phyloP scores from a whole-genome alignment of 2,888 invertebrate species.

The Nemapogon koenigi region DNA sequence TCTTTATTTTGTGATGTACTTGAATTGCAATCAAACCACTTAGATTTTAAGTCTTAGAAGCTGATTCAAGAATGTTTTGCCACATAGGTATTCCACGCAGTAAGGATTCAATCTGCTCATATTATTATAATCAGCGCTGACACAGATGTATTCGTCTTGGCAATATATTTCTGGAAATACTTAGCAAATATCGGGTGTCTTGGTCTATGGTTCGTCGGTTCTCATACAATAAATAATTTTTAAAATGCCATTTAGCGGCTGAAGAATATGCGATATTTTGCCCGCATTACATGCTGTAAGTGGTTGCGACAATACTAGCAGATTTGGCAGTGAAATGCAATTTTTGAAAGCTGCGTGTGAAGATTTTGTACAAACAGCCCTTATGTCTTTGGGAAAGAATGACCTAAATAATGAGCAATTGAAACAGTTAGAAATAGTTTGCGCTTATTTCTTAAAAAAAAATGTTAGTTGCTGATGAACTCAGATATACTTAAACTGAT shows the following conservation, averaged over 20 bases:
- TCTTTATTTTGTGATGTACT: constrained; percentile 19
- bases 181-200: constrained; percentile 11
- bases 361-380: constrained; percentile 13
- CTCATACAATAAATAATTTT: constrained; percentile 14
- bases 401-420: constrained; percentile 18
- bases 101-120: constrained; percentile 17
- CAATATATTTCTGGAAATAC: constrained; percentile 21
- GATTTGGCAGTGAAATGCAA: constrained; percentile 13
- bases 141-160: constrained; percentile 20
- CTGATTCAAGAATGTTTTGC: constrained; percentile 15
- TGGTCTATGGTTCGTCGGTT: constrained; percentile 13
- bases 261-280: constrained; percentile 20
- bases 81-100: constrained; percentile 21
- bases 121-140: constrained; percentile 18
- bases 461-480: constrained; percentile 10
- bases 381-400: constrained; percentile 16
- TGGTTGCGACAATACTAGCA: constrained; percentile 17
- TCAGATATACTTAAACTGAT: constrained; percentile 15
- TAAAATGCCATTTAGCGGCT: constrained; percentile 20
- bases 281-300: constrained; percentile 20
- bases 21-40: constrained; percentile 20
- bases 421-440: constrained; percentile 15
- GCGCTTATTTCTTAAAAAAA: constrained; percentile 18
- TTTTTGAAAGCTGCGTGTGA: constrained; percentile 15
- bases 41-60: too few relatives aligned